A percentile compares a stretch with the other conserved stretches of the same genome.
These are phyloP conservation scores for Bugula neritina DNA, from an alignment of 2,888 invertebrate species.

Conservation along the genomic window DNA sequence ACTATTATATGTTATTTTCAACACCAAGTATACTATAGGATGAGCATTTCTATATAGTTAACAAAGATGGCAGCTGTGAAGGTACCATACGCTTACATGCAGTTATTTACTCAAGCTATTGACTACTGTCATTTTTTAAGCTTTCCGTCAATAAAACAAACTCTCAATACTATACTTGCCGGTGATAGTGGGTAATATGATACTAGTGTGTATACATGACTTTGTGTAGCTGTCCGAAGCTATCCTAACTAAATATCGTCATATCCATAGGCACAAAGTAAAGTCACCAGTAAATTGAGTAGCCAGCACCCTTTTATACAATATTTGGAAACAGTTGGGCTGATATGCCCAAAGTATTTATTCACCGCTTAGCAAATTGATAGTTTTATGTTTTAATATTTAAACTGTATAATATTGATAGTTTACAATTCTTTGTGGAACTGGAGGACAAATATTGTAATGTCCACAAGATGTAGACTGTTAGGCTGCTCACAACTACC, in stretches of 20 bases:
- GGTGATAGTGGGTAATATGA: constrained; percentile 1
- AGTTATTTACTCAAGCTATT: constrained; percentile 17
- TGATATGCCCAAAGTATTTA: background rate
- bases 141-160: constrained; percentile 23
- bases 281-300: background rate
- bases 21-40: too few species aligned
- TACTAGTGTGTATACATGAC: background rate
- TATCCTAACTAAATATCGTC: constrained; percentile 1
- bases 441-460: constrained; percentile 18
- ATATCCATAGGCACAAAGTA: background rate
- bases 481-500: background rate
- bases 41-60: too few species aligned
- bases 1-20: too few species aligned
- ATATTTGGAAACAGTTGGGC: constrained; percentile 21
- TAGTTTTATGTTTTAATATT: constrained; percentile 16
- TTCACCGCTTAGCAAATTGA: background rate
- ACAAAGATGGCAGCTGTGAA: background rate
- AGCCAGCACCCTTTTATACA: background rate
- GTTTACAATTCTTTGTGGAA: constrained; percentile 3
- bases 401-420: constrained; percentile 1
- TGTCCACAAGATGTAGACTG: constrained; percentile 19
- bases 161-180: constrained; percentile 8
- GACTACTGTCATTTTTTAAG: constrained; percentile 26
- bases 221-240: background rate
- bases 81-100: background rate